phyloP scores from a whole-genome alignment of 2,888 invertebrate species.

The Junonia oenone region DNA sequence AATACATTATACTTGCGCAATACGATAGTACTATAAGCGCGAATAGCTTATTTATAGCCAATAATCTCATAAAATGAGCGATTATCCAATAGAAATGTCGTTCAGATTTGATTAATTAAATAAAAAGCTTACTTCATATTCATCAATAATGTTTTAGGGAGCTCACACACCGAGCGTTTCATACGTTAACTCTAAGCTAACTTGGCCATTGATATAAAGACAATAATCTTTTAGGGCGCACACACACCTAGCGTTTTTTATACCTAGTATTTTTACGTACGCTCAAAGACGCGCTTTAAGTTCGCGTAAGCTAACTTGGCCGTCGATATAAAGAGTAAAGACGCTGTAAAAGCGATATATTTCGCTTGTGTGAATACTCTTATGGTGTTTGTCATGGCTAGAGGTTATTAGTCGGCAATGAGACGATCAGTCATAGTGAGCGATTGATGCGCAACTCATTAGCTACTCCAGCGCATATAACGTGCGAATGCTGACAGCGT shows the following conservation, averaged over 20 bases:
- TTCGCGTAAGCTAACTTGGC: no score
- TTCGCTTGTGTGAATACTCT: no score
- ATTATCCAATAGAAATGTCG: neutral
- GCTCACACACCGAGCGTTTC: no score
- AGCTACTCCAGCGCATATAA: slow-evolving; percentile 3
- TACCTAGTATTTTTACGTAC: no score
- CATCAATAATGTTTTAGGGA: neutral
- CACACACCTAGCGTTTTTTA: no score
- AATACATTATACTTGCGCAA: no score
- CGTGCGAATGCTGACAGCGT: slow-evolving; percentile 1
- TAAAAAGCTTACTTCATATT: neutral
- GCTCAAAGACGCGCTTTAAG: no score
- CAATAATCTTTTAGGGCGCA: neutral
- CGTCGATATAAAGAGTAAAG: no score
- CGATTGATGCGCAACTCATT: slow-evolving; percentile 12
- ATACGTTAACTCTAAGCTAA: no score
- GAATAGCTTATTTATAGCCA: neutral
- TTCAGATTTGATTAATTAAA: neutral
- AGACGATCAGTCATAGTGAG: slow-evolving; percentile 15
- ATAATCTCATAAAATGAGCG: neutral
- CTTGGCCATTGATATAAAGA: no score
- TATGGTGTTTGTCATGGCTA: slow-evolving; percentile 1
- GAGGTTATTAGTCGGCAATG: slow-evolving; percentile 8
- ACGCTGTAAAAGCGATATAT: no score
- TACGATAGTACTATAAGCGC: no score